Evolutionary conservation across 2,113 vertebrate species (phyloP).

Genomic region (Scytalopus superciliaris): DNA sequence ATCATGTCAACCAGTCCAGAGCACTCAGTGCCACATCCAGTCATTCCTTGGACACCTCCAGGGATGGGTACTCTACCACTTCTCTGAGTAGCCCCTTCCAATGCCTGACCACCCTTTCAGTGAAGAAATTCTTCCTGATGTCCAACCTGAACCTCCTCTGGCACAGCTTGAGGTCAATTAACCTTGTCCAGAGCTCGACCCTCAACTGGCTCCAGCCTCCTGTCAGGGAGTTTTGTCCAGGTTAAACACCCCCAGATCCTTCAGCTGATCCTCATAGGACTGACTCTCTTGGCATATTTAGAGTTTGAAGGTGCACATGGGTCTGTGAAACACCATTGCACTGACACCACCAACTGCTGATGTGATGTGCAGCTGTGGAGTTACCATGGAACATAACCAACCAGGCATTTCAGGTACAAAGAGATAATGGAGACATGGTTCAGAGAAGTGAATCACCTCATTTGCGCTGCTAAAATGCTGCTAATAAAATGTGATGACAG

Average conservation of each 20-base stretch:
- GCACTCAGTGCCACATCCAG: not conserved
- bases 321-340: rapidly evolving
- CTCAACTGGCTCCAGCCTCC: not conserved
- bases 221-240: not conserved
- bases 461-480: not conserved
- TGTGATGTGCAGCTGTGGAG: not conserved
- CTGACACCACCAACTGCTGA: not conserved
- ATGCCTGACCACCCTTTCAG: not conserved
- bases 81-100: not conserved
- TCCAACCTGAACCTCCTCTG: not conserved
- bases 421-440: not conserved
- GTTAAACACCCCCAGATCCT: not conserved
- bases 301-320: not conserved
- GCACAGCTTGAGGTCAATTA: not conserved
- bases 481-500: constrained; percentile 59
- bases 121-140: not conserved
- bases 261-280: not conserved
- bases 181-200: not conserved
- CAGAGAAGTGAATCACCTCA: constrained; percentile 5
- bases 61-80: not conserved
- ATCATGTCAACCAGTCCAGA: not conserved
- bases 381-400: not conserved
- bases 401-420: not conserved
- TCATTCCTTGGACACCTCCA: not conserved
- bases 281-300: not conserved